Percentiles rank a stretch among this genome's conserved stretches.
Conservation (phyloP, 30 jellyfish, hydroid and myxozoan genomes). For the Aurelia coerulea region DNA sequence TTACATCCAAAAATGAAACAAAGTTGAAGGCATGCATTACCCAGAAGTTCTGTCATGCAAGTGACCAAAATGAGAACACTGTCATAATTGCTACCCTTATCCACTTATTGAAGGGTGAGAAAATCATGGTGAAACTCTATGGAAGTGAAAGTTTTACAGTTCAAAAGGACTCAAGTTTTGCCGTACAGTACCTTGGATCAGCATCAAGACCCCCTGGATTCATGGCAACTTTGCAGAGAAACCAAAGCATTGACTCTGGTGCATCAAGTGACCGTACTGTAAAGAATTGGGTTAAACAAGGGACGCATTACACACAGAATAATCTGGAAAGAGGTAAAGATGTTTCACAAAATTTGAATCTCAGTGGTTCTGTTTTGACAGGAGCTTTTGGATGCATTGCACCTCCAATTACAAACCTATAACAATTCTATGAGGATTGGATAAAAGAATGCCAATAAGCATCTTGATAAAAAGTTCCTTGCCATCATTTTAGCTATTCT, state of each 20-base stretch:
- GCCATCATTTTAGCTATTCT: no score
- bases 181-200: conserved; percentile 49
- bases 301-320: neutral
- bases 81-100: conserved; percentile 5
- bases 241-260: neutral
- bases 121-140: neutral
- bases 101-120: conserved; percentile 13
- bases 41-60: conserved; percentile 12
- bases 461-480: no score
- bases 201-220: conserved; percentile 21
- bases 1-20: neutral
- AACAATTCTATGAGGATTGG: no score
- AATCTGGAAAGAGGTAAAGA: no score
- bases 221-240: conserved; percentile 7
- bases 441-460: no score
- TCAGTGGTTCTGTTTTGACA: no score
- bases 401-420: no score
- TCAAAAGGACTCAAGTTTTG: conserved; percentile 34
- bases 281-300: conserved; percentile 17
- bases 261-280: neutral
- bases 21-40: conserved; percentile 20
- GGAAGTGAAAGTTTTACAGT: conserved; percentile 15
- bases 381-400: no score
- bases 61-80: conserved; percentile 46
- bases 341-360: no score